A percentile compares a stretch with the other conserved stretches of the same genome.
phyloP scores from a whole-genome alignment of 2,113 vertebrate species.

The Poeciliopsis retropinna region DNA sequence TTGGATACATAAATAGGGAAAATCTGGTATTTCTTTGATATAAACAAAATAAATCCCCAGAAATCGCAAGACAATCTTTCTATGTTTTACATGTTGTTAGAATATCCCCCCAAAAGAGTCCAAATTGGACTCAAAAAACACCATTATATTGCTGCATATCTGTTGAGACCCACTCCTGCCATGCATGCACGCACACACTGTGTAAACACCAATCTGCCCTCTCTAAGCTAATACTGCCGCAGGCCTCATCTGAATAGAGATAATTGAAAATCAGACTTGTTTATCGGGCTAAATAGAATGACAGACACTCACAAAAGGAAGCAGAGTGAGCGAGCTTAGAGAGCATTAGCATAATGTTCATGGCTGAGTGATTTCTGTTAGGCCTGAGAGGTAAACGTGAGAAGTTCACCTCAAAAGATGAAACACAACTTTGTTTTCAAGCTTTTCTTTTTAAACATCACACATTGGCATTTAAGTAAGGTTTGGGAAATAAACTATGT shows the following conservation, averaged over 20 bases:
- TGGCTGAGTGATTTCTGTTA: slow-evolving; percentile 75
- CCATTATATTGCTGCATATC: neutral
- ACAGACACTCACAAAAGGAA: slow-evolving; percentile 78
- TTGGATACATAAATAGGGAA: neutral
- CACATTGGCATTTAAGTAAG: slow-evolving; percentile 22
- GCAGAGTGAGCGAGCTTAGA: slow-evolving; percentile 71
- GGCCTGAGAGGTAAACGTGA: slow-evolving; percentile 71
- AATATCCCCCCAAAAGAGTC: neutral
- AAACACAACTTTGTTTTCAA: slow-evolving; percentile 69
- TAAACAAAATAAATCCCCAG: too few relatives aligned
- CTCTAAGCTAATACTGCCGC: slow-evolving; percentile 69
- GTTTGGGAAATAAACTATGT: slow-evolving; percentile 45
- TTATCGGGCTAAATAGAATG: slow-evolving; percentile 79
- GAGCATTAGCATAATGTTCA: slow-evolving; percentile 78
- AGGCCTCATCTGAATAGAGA: slow-evolving; percentile 78
- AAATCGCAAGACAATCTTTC: neutral
- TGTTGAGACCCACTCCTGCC: slow-evolving; percentile 20
- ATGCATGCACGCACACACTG: neutral
- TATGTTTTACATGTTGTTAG: neutral
- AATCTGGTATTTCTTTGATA: neutral
- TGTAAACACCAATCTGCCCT: slow-evolving; percentile 47
- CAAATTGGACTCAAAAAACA: neutral
- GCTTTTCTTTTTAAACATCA: slow-evolving; percentile 67
- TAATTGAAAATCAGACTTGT: slow-evolving; percentile 82
- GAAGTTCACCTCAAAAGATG: slow-evolving; percentile 74